Evolutionary conservation across 2,888 invertebrate species (phyloP), one percentile per base, ranked within the genome.

Genomic region (Chelonus formosanus): DNA sequence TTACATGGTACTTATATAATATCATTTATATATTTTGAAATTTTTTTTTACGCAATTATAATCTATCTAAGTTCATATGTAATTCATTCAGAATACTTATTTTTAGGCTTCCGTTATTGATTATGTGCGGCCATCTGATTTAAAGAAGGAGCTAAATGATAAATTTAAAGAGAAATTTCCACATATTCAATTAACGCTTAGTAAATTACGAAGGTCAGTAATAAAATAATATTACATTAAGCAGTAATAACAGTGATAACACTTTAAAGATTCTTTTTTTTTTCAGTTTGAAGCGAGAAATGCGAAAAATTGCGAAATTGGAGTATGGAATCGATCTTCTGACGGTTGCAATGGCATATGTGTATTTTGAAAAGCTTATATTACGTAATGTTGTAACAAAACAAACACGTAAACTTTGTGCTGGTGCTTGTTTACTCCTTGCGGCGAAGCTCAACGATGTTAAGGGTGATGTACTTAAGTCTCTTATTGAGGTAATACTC

Each of bases 401-500:
- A 85, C 92, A 91, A 80, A 98, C 98, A 82, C 89, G 98, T 54
- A 98, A 98, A 85, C 86, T 97, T 67, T 97, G 97, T 82, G 97
- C 98, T 10, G 98, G 96, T 48, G 96, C 97, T 8, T 96, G 97
- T 84, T 87, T 99, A 63, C 86, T 98, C 67, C 87, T 99, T 8
- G 95, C 98, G 45, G 96, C 98, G 47, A 99, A 99, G 86, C 88
- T 99, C 77, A 98, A 98, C 83, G 98, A 99, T 81, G 93, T 97
- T 53, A 98, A 97, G 85, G 97, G 97, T 54, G 92, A 94, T 72
- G 88, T 90, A 65, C 86, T 98, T 69, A 93, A 93, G 81, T 89
- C 91, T 58, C 87, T 98, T 48, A 92, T 98, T 70, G 97, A 98
- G 89, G 95, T 95, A 86, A 78, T 70, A 69, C 63, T 52, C 35